Evolutionary conservation across 2,888 invertebrate genomes (phyloP), one percentile per base, ranked within the genome.

Genomic region (Proisotoma minuta): DNA sequence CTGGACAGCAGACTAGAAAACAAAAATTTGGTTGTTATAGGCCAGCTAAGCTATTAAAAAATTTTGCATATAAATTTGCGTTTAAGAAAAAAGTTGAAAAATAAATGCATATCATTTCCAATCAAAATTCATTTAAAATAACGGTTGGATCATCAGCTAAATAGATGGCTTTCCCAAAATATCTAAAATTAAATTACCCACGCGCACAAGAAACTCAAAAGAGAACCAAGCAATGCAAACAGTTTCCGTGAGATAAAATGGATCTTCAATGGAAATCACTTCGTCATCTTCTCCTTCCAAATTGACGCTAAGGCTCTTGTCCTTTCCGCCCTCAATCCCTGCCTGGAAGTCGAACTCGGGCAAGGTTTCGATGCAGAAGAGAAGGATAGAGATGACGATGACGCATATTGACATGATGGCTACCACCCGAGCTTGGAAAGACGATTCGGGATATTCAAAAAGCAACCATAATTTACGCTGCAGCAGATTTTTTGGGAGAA

Each of bases 381-480:
- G 54, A 2, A 64, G 50, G 24, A 71, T 69, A 2, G 70, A 68
- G 12, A 68, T 26, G 8, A 62, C 18, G 24, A 71, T 67, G 0
- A 65, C 69, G 23, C 64, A 60, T 20, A 72, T 61, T 5, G 65
- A 64, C 10, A 69, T 26, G 10, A 63, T 49, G 0, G 70, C 67
- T 8, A 72, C 62, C 20, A 72, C 53, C 5, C 65, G 39, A 10
- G 65, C 65, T 54, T 71, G 69, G 24, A 58, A 43, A 23, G 66
- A 66, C 39, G 60, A 60, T 26, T 66, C 69, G 0, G 71, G 71
- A 40, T 65, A 69, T 52, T 73, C 73, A 20, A 71, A 57, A 8
- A 73, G 40, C 0, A 71, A 60, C 73, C 73, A 73, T 2, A 70
- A n/a, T 57, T 72, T 72, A 23, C 68, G 39, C 23, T 57, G 18